Base-by-base conservation (phyloP, 2,797 vertebrate genomes). In the Rhinichthys osculus region DNA sequence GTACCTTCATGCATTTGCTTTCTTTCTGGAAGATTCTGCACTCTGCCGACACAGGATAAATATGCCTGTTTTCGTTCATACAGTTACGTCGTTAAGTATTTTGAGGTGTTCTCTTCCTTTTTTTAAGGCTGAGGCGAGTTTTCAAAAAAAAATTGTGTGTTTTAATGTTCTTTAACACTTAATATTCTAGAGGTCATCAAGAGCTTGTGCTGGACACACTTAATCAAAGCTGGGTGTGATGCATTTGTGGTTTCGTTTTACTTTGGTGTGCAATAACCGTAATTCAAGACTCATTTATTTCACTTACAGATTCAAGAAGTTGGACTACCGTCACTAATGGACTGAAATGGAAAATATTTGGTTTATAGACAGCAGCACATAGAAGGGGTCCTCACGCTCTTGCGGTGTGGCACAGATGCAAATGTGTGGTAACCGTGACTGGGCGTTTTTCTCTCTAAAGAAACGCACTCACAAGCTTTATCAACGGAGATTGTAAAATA, bases 401-500 rank as follows among this genome's bases (percentile, higher is more conserved):
- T 35, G 38, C 9, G 5, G 52, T 42, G 52, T 30, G 38, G 54
- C 52, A 23, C 78, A 42, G 47, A 73, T 67, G 42, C 33, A 23
- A 30, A 66, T 23, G 62, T 76, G 66, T 67, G 50, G 42, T 78
- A 85, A 69, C 80, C 85, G 42, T 89, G 87, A 30, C 50, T 16
- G 16, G 52, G 30, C 7, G 19, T 27, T 76, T 77, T 50, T 86
- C 42, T 82, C 17, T 76, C 78, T 90, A 89, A 81, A 44, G 74
- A 72, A 90, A 82, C 84, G 33, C 90, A 90, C 88, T 87, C 89
- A 90, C 88, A 44, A 73, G 76, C 47, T 69, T 84, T 70, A 54
- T 69, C 54, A 14, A 47, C 7, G 7, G 30, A 82, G 91, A 91
- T 91, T 70, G 87, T 90, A 89, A 87, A 35, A 82, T 88, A 87